Conservation (phyloP, 2,113 vertebrate genomes). For the Ancistrus triradiatus region DNA sequence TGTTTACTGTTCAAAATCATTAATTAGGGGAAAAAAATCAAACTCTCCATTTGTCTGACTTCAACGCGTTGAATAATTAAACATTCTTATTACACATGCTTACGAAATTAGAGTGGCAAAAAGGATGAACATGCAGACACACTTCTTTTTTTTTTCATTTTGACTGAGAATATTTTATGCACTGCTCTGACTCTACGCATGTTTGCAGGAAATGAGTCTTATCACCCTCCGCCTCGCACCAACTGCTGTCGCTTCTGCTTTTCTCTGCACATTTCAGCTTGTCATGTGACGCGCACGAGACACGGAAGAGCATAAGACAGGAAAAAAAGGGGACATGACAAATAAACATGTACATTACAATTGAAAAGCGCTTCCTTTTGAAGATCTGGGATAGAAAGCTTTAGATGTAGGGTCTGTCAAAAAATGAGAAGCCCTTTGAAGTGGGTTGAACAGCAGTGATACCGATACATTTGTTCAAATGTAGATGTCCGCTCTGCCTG, state of each 20-base stretch:
- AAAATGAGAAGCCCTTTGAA: conserved; percentile 5
- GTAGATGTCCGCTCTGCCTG: conserved; percentile 13
- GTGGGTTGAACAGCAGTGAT: neutral
- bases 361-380: conserved; percentile 22
- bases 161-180: conserved; percentile 35
- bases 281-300: conserved; percentile 1
- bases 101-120: no score
- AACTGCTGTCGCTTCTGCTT: conserved; percentile 21
- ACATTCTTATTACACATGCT: no score
- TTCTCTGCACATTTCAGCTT: conserved; percentile 18
- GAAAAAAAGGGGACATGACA: conserved; percentile 9
- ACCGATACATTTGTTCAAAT: conserved; percentile 21
- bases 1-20: no score
- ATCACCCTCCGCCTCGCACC: conserved; percentile 11
- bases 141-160: conserved; percentile 34
- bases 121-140: conserved; percentile 23
- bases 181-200: conserved; percentile 2
- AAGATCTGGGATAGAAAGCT: conserved; percentile 13
- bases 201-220: conserved; percentile 29
- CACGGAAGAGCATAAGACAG: neutral
- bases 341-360: conserved; percentile 22
- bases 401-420: conserved; percentile 24
- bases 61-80: no score
- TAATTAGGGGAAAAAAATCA: no score
- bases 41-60: no score